Percentiles rank a stretch among this genome's conserved stretches.
These are phyloP conservation scores for Turritopsis dohrnii DNA, from an alignment of 30 jellyfish, hydroid and myxozoan species.

Conservation along the genomic window DNA sequence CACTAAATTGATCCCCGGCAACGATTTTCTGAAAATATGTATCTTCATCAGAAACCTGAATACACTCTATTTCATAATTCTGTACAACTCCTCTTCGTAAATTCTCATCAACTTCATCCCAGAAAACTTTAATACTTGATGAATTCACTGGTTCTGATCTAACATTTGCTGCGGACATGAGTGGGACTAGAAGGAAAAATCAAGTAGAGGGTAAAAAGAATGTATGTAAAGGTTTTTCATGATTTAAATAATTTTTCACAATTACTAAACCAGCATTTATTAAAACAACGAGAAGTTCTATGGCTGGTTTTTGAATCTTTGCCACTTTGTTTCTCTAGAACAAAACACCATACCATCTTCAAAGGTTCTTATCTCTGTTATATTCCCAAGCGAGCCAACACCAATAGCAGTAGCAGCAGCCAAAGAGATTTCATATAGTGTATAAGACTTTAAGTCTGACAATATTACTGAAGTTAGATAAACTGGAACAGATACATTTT, in stretches of 20 bases:
- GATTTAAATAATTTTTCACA: background rate
- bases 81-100: constrained; percentile 40
- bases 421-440: background rate
- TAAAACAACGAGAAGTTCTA: too few relatives aligned
- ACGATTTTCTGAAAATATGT: background rate
- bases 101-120: constrained; percentile 40
- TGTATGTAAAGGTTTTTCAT: background rate
- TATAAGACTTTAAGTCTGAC: background rate
- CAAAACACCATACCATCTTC: background rate
- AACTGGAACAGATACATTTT: background rate
- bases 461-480: background rate
- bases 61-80: constrained; percentile 28
- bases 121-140: constrained; percentile 33
- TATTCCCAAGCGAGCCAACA: background rate
- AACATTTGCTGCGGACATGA: constrained; percentile 42
- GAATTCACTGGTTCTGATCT: constrained; percentile 28
- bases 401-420: constrained; percentile 13
- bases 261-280: background rate
- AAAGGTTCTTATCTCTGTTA: background rate
- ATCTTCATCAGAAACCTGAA: background rate
- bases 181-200: constrained; percentile 38
- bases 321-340: background rate
- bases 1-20: background rate
- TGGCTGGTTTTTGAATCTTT: too few relatives aligned
- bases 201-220: too few relatives aligned